Conservation (phyloP, 2,797 vertebrate genomes). For the Fundulus diaphanus region DNA sequence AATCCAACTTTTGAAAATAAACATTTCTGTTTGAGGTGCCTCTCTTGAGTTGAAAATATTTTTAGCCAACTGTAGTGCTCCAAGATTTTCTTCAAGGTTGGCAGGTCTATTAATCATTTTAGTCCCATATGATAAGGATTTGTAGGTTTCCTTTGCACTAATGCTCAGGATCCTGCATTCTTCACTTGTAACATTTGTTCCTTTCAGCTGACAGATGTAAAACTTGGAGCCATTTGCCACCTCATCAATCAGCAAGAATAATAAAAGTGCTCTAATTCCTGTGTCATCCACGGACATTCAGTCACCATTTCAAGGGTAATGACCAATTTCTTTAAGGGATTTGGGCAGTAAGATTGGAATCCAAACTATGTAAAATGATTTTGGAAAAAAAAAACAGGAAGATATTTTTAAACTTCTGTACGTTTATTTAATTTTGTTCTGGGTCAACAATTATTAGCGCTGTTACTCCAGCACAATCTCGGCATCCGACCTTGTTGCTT, state of each 20-base stretch:
- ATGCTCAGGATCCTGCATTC: conserved; percentile 24
- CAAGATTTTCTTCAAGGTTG: neutral
- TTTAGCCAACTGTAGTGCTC: neutral
- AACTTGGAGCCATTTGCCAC: conserved; percentile 52
- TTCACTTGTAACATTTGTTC: conserved; percentile 48
- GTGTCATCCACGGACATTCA: conserved; percentile 57
- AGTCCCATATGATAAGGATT: neutral
- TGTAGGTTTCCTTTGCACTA: conserved; percentile 34
- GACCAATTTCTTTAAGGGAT: conserved; percentile 69
- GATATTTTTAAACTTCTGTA: conserved; percentile 8
- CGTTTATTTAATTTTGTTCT: neutral
- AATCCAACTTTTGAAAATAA: neutral
- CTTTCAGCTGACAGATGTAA: conserved; percentile 50
- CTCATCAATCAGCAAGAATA: conserved; percentile 57
- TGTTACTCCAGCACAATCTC: conserved; percentile 25
- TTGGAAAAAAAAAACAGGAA: neutral
- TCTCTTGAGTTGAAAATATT: neutral
- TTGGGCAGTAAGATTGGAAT: conserved; percentile 38
- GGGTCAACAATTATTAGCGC: conserved; percentile 35
- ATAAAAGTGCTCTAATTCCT: conserved; percentile 42
- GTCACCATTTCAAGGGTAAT: conserved; percentile 78
- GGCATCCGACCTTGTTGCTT: conserved; percentile 15
- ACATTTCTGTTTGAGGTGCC: neutral
- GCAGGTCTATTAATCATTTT: conserved; percentile 1
- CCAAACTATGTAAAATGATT: conserved; percentile 57